Percentiles rank a stretch among this genome's conserved stretches.
These are phyloP conservation scores for Oceanodroma leucorhoa DNA, from an alignment of 2,797 vertebrate genomes.

Conservation along the genomic window DNA sequence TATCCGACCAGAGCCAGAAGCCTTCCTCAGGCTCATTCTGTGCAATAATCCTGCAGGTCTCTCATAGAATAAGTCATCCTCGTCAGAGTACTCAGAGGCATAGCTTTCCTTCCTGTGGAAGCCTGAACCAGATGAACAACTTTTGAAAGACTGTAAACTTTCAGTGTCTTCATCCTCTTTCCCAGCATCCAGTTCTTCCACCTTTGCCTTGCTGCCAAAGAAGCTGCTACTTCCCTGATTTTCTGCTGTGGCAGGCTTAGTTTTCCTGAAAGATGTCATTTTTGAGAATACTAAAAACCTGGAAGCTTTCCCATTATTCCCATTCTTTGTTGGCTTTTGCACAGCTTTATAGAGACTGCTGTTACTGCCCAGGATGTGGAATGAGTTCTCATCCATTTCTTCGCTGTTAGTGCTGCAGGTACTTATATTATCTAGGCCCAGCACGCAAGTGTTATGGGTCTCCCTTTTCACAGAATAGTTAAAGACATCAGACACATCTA, in stretches of 20 bases:
- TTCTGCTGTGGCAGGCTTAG: not conserved
- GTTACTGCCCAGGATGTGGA: slow-evolving; percentile 25
- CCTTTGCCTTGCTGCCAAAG: slow-evolving; percentile 35
- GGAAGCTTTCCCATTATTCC: slow-evolving; percentile 63
- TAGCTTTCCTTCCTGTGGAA: slow-evolving; percentile 31
- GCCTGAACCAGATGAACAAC: not conserved
- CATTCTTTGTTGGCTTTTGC: slow-evolving; percentile 68
- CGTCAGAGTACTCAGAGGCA: slow-evolving; percentile 64
- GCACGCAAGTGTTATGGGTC: not conserved
- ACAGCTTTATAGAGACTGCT: slow-evolving; percentile 63
- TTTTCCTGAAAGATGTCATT: slow-evolving; percentile 80
- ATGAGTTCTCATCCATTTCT: slow-evolving; percentile 4
- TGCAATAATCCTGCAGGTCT: slow-evolving; percentile 52
- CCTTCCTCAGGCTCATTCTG: slow-evolving; percentile 62
- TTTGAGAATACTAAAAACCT: slow-evolving; percentile 79
- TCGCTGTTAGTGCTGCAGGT: slow-evolving; percentile 59
- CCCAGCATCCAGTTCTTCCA: slow-evolving; percentile 17
- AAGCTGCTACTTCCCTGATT: slow-evolving; percentile 33
- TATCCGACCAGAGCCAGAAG: slow-evolving; percentile 29
- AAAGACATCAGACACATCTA: not conserved
- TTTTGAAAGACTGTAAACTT: slow-evolving; percentile 49
- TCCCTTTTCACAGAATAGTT: slow-evolving; percentile 25
- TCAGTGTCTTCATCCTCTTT: slow-evolving; percentile 60
- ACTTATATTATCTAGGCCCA: slow-evolving; percentile 52
- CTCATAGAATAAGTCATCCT: slow-evolving; percentile 73